These are phyloP conservation scores for Labeo catla DNA, from an alignment of 2,113 vertebrate species.

Conservation along the genomic window DNA sequence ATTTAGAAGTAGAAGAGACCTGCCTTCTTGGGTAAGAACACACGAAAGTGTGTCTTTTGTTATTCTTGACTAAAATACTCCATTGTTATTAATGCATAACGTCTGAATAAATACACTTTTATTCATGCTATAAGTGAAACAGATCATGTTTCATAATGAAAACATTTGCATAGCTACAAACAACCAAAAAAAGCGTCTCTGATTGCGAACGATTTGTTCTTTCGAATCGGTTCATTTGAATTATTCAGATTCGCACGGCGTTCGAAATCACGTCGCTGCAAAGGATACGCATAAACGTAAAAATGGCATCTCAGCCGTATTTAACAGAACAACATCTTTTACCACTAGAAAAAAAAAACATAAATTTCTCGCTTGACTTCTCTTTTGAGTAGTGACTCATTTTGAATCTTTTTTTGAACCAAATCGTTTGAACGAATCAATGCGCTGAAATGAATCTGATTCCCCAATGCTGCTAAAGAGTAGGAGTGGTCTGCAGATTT, in stretches of 20 bases:
- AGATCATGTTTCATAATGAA: background rate
- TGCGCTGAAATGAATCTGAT: background rate
- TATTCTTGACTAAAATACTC: background rate
- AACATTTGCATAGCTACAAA: background rate
- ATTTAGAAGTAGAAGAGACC: constrained; percentile 76
- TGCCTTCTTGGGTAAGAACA: constrained; percentile 84
- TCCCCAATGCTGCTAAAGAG: background rate
- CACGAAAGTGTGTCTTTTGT: background rate
- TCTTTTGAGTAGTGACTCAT: background rate
- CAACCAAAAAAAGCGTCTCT: background rate
- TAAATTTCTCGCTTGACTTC: background rate
- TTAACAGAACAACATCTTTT: background rate
- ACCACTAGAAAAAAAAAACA: no score
- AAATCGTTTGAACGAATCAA: constrained; percentile 6
- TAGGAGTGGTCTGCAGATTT: background rate
- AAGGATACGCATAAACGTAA: background rate
- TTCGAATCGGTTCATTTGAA: background rate
- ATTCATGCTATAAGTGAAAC: background rate
- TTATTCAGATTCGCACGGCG: background rate
- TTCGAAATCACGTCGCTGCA: background rate
- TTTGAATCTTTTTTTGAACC: background rate
- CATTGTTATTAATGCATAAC: background rate
- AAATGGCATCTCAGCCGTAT: background rate
- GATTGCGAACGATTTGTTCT: background rate
- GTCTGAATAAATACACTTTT: background rate